Conservation (phyloP, 2,797 vertebrate species). For the Alectoris magna region DNA sequence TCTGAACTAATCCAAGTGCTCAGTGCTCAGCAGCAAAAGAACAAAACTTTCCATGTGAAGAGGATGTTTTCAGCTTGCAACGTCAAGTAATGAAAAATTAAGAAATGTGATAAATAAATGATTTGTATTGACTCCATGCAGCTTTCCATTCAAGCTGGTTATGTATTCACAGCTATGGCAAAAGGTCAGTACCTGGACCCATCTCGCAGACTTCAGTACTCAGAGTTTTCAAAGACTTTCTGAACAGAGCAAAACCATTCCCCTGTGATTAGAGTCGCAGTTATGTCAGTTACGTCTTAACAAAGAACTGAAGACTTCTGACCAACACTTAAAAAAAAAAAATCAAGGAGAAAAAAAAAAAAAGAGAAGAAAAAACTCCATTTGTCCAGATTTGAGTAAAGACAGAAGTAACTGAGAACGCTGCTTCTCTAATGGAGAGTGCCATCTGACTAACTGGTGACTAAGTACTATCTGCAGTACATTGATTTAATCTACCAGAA, state of each 20-base stretch:
- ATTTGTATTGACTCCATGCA: neutral
- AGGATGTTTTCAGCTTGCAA: neutral
- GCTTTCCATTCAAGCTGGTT: neutral
- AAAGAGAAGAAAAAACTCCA: neutral
- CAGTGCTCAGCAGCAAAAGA: neutral
- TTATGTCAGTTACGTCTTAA: neutral
- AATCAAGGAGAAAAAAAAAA: neutral
- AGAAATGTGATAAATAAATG: neutral
- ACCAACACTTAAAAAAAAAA: neutral
- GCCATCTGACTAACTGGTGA: neutral
- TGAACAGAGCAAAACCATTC: neutral
- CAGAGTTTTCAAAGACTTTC: neutral
- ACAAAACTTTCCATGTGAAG: neutral
- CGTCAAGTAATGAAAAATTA: neutral
- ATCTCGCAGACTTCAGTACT: neutral
- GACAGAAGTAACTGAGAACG: neutral
- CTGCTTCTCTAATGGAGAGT: neutral
- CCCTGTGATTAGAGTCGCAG: neutral
- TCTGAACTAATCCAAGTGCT: neutral
- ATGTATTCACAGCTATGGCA: neutral
- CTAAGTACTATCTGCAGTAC: neutral
- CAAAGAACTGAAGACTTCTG: neutral
- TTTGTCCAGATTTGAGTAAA: neutral
- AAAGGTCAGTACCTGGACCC: neutral
- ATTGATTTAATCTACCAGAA: neutral